Conservation (phyloP, 1,140 invertebrate species). For the Nomia melanderi region DNA sequence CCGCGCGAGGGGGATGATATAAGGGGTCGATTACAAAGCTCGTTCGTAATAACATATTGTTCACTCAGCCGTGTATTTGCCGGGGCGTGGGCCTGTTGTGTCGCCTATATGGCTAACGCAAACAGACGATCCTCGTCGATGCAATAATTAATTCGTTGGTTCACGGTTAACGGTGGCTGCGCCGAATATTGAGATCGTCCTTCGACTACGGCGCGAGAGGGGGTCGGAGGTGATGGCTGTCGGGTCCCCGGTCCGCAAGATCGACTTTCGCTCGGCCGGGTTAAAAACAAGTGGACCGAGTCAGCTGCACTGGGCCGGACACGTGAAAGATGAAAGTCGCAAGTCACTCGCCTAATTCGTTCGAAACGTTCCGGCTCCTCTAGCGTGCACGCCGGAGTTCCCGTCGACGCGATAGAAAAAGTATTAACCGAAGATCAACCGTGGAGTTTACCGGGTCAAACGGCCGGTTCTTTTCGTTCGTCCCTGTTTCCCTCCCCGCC, state of each 20-base stretch:
- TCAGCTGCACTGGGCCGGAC: neutral
- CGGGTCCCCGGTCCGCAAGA: neutral
- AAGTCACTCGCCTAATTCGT: constrained; percentile 46
- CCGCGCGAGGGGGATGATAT: constrained; percentile 71
- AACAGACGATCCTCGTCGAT: constrained; percentile 4
- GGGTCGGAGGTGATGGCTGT: neutral
- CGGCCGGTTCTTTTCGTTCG: constrained; percentile 32
- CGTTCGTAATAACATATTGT: constrained; percentile 72
- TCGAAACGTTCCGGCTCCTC: constrained; percentile 24
- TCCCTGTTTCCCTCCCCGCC: neutral
- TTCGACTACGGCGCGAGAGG: no score
- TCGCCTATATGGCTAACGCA: constrained; percentile 8
- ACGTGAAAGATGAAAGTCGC: constrained; percentile 28
- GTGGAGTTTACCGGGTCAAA: constrained; percentile 4
- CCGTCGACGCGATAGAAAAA: constrained; percentile 5
- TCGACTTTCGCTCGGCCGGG: neutral
- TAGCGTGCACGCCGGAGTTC: constrained; percentile 5
- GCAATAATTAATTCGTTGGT: constrained; percentile 32
- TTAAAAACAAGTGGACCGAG: neutral
- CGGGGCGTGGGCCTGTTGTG: constrained; percentile 8
- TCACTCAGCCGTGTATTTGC: constrained; percentile 50
- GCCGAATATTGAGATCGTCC: neutral
- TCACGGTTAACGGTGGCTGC: neutral
- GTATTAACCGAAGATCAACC: constrained; percentile 30
- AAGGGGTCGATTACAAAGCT: constrained; percentile 74